Percentiles rank a stretch among this genome's conserved stretches.
Conservation (phyloP, 2,113 vertebrate species). For the Syngnathus typhle region DNA sequence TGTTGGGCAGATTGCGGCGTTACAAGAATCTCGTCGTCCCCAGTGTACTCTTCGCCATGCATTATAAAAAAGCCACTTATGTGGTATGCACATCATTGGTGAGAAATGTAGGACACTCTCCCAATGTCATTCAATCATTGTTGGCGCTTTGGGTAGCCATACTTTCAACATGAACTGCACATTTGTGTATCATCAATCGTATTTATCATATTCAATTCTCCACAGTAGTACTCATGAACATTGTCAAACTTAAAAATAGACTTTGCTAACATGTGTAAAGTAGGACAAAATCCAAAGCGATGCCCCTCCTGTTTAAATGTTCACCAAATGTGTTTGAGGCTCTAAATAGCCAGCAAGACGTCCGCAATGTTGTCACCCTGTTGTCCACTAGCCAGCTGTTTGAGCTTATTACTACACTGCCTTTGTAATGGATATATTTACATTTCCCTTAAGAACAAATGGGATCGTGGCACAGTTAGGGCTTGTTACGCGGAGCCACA, state of each 20-base stretch:
- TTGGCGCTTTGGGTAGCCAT: constrained; percentile 18
- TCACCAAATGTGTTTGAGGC: not conserved
- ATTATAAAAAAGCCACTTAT: constrained; percentile 40
- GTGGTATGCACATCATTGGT: constrained; percentile 21
- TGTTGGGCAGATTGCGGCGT: constrained; percentile 10
- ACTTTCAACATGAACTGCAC: constrained; percentile 21
- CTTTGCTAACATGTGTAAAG: not conserved
- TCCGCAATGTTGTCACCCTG: constrained; percentile 3
- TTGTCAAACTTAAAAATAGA: not conserved
- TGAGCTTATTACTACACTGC: constrained; percentile 1
- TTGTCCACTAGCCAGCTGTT: constrained; percentile 21
- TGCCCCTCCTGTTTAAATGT: not conserved
- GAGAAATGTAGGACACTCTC: constrained; percentile 25
- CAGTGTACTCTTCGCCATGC: constrained; percentile 16
- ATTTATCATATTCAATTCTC: no score
- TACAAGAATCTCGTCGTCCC: constrained; percentile 11
- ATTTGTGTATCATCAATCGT: not conserved
- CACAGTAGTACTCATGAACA: no score
- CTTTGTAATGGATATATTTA: constrained; percentile 12
- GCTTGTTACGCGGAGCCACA: not conserved
- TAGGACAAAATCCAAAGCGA: not conserved
- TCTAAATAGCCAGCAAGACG: constrained; percentile 14
- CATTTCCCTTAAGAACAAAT: constrained; percentile 6
- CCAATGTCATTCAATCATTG: constrained; percentile 13
- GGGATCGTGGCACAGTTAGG: constrained; percentile 1